phyloP scores from a whole-genome alignment of 2,113 vertebrate species.

The Psilopsiagon aurifrons region DNA sequence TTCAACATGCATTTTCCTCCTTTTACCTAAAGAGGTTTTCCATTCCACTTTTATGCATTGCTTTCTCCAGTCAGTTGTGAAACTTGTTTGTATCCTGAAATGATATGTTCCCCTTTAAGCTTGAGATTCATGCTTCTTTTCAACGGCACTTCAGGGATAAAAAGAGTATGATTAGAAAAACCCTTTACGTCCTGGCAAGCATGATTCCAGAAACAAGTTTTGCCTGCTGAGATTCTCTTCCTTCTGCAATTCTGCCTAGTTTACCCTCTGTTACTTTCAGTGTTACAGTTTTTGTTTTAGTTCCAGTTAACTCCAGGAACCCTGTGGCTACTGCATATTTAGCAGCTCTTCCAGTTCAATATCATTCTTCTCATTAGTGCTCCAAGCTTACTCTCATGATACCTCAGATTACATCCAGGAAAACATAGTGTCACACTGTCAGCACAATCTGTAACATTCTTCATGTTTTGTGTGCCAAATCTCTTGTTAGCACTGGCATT shows the following conservation, averaged over 20 bases:
- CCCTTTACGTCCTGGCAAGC: constrained; percentile 42
- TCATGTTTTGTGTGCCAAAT: constrained; percentile 42
- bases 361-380: constrained; percentile 64
- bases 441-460: constrained; percentile 58
- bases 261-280: constrained; percentile 26
- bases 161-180: constrained; percentile 13
- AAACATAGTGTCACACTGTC: constrained; percentile 67
- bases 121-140: not conserved
- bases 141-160: constrained; percentile 25
- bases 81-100: not conserved
- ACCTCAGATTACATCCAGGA: constrained; percentile 69
- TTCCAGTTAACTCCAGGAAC: constrained; percentile 58
- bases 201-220: constrained; percentile 25
- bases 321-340: constrained; percentile 69
- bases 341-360: constrained; percentile 65
- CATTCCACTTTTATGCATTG: not conserved
- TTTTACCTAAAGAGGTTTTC: not conserved
- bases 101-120: not conserved
- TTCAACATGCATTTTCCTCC: not conserved
- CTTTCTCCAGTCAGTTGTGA: not conserved
- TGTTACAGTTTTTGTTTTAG: constrained; percentile 37
- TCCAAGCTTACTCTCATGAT: constrained; percentile 64
- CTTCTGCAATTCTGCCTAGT: constrained; percentile 42
- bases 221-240: constrained; percentile 50
- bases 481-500: constrained; percentile 36